Base-by-base conservation (phyloP, 1,140 invertebrate genomes). In the Nixonia krombeini region DNA sequence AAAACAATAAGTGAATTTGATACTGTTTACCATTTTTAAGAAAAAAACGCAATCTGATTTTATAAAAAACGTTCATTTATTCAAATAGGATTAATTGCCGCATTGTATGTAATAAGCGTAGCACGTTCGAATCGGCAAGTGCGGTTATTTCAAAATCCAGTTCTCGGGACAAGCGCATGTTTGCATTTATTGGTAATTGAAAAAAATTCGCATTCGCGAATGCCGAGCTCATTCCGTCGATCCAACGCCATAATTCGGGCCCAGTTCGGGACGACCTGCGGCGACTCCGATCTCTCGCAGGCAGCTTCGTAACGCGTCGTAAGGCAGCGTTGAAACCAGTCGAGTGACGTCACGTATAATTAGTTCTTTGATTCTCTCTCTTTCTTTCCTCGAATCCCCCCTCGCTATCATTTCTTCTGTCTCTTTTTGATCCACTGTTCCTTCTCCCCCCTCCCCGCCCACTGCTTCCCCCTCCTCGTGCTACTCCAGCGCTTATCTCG, bases 291-390 rank as follows among this genome's bases (percentile, higher is more conserved):
- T 42, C 12, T 42, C 35, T 52, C 23, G 10, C 3, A 23, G 50
- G 25, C 7, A 10, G 31, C 16, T 28, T 64, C 50, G 49, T 53
- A 56, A 62, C 57, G 46, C 56, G 29, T 62, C 52, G 45, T 40
- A 58, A 50, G 47, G 29, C 62, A 58, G 69, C 68, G 75, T 83
- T 73, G 76, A 79, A 80, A 80, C 77, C 72, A 81, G 73, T 76
- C 59, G 67, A 65, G 56, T 80, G 82, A 84, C 80, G 82, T 83
- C 81, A 83, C 74, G 69, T 75, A 79, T 81, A 82, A 84, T 84
- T 83, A 79, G 72, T 78, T 75, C 72, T 81, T 76, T 77, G 56
- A 78, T 81, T 79, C 74, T 65, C 70, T 73, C 52, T 70, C 45
- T 59, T 58, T 56, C 41, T 52, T 38, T 51, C 61, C 7, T 37